These are phyloP conservation scores for Cotesia chilonis DNA, from an alignment of 1,140 invertebrate genomes.

Conservation along the genomic window DNA sequence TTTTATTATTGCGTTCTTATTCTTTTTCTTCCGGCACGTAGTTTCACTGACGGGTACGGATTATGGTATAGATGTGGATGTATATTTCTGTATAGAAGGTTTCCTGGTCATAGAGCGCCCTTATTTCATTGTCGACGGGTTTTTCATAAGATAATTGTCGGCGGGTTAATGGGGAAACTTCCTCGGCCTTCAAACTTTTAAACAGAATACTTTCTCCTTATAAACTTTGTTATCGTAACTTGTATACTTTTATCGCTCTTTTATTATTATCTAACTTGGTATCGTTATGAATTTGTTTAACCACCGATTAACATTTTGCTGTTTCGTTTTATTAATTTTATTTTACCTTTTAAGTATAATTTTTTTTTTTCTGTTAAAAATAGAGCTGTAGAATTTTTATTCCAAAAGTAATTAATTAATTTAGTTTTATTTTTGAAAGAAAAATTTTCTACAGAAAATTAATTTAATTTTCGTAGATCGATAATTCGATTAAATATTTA, in stretches of 20 bases:
- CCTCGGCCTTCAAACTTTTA: constrained; percentile 36
- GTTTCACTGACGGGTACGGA: constrained; percentile 30
- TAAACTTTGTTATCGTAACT: constrained; percentile 23
- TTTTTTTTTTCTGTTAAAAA: neutral
- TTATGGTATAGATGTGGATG: no score
- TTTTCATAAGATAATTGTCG: constrained; percentile 39
- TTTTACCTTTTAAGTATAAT: constrained; percentile 16
- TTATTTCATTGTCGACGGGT: constrained; percentile 10
- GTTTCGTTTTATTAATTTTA: neutral
- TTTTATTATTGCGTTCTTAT: no score
- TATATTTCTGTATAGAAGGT: no score
- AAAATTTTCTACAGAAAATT: no score
- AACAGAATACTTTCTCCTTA: constrained; percentile 26
- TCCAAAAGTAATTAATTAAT: no score
- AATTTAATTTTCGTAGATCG: no score
- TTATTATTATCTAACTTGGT: no score
- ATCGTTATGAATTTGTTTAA: constrained; percentile 7
- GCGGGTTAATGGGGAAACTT: constrained; percentile 48
- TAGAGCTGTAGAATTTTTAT: no score
- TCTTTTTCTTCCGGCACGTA: constrained; percentile 17
- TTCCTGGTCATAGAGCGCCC: constrained; percentile 24
- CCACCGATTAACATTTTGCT: neutral
- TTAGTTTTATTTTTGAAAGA: no score
- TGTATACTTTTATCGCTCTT: constrained; percentile 9
- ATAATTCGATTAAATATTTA: no score